Percentiles rank a stretch among this genome's conserved stretches.
Conservation (phyloP, 2,797 vertebrate genomes). For the Aplochiton taeniatus region DNA sequence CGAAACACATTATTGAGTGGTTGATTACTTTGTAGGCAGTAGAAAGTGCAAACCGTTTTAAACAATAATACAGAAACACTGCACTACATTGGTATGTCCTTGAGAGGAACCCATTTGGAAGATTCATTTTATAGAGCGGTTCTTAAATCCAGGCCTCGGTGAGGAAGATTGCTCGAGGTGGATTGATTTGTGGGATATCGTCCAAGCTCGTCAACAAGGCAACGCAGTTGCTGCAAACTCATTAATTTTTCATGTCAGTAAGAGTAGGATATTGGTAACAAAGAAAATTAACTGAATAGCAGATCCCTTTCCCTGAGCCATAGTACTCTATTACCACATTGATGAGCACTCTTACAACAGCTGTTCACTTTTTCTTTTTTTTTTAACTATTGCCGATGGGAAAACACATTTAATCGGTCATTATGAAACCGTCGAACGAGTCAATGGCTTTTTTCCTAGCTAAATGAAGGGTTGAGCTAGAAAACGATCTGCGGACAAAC, state of each 20-base stretch:
- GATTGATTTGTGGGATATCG: constrained; percentile 58
- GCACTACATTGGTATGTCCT: too few relatives aligned
- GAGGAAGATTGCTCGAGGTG: constrained; percentile 10
- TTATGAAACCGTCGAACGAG: neutral
- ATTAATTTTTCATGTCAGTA: constrained; percentile 49
- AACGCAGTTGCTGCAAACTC: constrained; percentile 23
- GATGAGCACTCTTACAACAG: constrained; percentile 34
- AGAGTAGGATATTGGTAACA: constrained; percentile 35
- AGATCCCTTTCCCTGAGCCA: constrained; percentile 32
- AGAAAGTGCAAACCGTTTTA: too few relatives aligned
- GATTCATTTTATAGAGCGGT: too few relatives aligned
- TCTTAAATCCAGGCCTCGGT: too few relatives aligned
- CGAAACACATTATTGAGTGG: too few relatives aligned
- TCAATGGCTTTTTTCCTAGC: neutral
- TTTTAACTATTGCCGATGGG: neutral
- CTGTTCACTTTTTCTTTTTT: neutral
- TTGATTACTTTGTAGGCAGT: too few relatives aligned
- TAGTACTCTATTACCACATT: constrained; percentile 38
- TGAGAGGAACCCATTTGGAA: too few relatives aligned
- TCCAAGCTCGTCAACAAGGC: constrained; percentile 48
- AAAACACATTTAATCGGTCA: neutral
- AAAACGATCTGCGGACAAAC: too few relatives aligned
- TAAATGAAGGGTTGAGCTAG: too few relatives aligned
- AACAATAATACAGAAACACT: too few relatives aligned
- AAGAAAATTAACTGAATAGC: constrained; percentile 52